phyloP scores from a whole-genome alignment of 2,888 invertebrate species.

The Chloromyia formosa region DNA sequence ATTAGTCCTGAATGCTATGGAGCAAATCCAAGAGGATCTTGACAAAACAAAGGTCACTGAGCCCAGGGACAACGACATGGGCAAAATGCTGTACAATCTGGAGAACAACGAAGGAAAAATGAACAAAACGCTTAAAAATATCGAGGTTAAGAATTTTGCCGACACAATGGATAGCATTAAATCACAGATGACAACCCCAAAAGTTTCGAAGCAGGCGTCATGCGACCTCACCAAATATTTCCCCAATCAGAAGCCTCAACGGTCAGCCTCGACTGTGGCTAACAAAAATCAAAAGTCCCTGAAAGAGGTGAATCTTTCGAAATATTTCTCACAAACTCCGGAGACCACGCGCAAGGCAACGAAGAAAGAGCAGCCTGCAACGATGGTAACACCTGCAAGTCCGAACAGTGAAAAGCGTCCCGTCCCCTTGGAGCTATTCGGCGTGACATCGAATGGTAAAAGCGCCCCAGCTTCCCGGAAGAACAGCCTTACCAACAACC shows the following conservation, averaged over 20 bases:
- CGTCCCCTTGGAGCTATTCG: constrained; percentile 13
- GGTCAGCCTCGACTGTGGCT: constrained; percentile 54
- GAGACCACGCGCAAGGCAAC: constrained; percentile 53
- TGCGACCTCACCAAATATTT: constrained; percentile 63
- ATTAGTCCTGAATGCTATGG: constrained; percentile 38
- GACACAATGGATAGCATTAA: constrained; percentile 62
- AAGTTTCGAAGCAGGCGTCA: constrained; percentile 57
- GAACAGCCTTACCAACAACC: constrained; percentile 49
- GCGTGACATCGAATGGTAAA: constrained; percentile 9
- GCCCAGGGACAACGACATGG: constrained; percentile 54
- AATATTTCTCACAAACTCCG: constrained; percentile 62
- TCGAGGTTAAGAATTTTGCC: constrained; percentile 61
- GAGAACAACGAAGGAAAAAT: constrained; percentile 55
- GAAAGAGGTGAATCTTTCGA: constrained; percentile 62
- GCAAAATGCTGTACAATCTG: constrained; percentile 55
- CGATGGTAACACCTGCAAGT: constrained; percentile 19
- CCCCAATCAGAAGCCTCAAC: constrained; percentile 60
- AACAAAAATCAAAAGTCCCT: constrained; percentile 63
- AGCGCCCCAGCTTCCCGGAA: background rate
- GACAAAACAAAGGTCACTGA: constrained; percentile 27
- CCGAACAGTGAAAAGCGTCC: constrained; percentile 17
- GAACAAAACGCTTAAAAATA: constrained; percentile 59
- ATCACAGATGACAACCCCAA: constrained; percentile 59
- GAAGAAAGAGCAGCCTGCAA: constrained; percentile 41
- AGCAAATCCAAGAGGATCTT: constrained; percentile 20